A percentile compares a stretch with the other conserved stretches of the same genome.
Evolutionary conservation across 2,888 invertebrate genomes (phyloP).

Genomic region (Pterostichus niger): DNA sequence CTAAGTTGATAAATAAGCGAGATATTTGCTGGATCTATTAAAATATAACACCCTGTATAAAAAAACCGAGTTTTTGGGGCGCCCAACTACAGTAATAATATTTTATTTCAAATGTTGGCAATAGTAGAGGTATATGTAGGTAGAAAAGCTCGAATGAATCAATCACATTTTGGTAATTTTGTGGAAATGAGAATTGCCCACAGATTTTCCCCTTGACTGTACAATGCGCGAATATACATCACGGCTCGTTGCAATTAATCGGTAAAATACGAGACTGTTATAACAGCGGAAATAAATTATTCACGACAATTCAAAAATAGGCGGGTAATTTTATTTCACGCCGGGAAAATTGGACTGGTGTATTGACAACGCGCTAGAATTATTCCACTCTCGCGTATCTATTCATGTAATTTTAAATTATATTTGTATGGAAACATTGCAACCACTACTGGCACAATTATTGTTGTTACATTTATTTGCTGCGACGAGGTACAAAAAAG

Average conservation of each 20-base stretch:
- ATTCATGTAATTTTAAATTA: conserved; percentile 57
- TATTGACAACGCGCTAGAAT: conserved; percentile 48
- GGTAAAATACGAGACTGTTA: conserved; percentile 58
- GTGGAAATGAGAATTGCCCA: not conserved
- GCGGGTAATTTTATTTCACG: conserved; percentile 62
- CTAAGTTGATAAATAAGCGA: too few species aligned
- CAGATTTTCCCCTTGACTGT: conserved; percentile 1
- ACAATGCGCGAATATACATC: conserved; percentile 39
- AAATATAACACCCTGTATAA: too few species aligned
- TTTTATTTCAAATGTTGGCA: too few species aligned
- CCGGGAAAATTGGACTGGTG: conserved; percentile 62
- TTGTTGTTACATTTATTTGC: not conserved
- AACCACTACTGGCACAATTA: conserved; percentile 20
- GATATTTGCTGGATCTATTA: too few species aligned
- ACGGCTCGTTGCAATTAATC: conserved; percentile 61
- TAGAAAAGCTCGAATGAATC: not conserved
- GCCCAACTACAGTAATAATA: too few species aligned
- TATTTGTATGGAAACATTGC: conserved; percentile 31
- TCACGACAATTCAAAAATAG: conserved; percentile 65
- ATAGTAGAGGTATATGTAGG: not conserved
- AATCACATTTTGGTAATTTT: not conserved
- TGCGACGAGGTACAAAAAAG: not conserved
- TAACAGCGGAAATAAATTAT: conserved; percentile 65
- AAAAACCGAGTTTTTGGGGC: too few species aligned
- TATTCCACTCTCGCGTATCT: conserved; percentile 22